phyloP scores from a whole-genome alignment of 2,797 vertebrate genomes.

The Syngnathus acus region DNA sequence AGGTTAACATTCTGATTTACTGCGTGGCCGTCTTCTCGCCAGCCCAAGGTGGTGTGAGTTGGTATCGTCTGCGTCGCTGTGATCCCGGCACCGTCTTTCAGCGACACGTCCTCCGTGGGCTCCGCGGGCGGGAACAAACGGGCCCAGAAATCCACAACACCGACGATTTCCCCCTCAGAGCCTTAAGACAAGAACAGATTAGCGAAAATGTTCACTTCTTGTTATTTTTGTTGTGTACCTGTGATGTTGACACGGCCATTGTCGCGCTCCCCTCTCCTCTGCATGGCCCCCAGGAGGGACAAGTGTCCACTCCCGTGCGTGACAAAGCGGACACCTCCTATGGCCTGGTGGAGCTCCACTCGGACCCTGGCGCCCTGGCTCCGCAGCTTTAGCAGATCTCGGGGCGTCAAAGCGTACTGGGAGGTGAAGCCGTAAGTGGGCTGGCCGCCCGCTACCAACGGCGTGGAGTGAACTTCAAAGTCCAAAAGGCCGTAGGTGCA shows the following conservation, averaged over 20 bases:
- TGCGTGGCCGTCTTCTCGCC: conserved; percentile 47
- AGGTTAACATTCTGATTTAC: conserved; percentile 33
- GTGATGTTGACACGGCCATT: conserved; percentile 60
- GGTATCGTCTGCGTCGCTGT: conserved; percentile 39
- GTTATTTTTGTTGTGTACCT: conserved; percentile 48
- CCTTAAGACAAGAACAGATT: conserved; percentile 49
- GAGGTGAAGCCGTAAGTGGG: conserved; percentile 81
- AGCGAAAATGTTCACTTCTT: background rate
- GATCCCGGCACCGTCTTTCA: conserved; percentile 37
- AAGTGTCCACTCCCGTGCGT: conserved; percentile 72
- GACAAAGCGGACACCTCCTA: conserved; percentile 70
- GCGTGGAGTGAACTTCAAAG: conserved; percentile 83
- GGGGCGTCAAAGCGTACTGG: conserved; percentile 68
- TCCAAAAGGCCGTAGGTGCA: conserved; percentile 82
- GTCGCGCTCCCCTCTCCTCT: conserved; percentile 64
- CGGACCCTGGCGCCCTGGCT: conserved; percentile 54
- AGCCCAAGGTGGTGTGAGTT: conserved; percentile 33
- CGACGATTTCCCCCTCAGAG: conserved; percentile 64
- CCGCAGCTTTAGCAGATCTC: conserved; percentile 61
- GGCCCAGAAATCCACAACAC: conserved; percentile 79
- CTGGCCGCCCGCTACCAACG: conserved; percentile 70
- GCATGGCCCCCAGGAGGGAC: conserved; percentile 60
- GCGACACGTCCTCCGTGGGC: conserved; percentile 34
- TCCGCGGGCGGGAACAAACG: conserved; percentile 66
- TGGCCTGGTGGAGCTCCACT: conserved; percentile 75